Evolutionary conservation across 2,797 vertebrate genomes (phyloP).

Genomic region (Avahi laniger): DNA sequence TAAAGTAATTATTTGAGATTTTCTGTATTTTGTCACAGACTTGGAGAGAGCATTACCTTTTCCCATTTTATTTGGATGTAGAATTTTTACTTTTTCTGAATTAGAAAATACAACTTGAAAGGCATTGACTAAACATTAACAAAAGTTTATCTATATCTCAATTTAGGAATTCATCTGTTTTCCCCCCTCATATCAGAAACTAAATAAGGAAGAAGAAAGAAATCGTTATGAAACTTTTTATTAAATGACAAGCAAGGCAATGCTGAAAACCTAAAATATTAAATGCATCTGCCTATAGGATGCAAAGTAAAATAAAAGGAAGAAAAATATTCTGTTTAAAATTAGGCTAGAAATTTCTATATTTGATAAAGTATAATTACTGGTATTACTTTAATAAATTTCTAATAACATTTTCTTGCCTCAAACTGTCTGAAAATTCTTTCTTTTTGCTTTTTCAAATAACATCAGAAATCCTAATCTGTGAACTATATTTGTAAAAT

Average conservation of each 20-base stretch:
- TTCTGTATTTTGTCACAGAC: neutral
- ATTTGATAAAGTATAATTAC: constrained; percentile 12
- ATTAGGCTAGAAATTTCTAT: neutral
- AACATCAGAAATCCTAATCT: neutral
- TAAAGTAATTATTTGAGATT: neutral
- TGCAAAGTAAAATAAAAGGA: constrained; percentile 10
- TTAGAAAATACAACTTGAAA: constrained; percentile 4
- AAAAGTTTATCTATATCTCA: constrained; percentile 13
- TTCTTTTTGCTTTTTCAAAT: neutral
- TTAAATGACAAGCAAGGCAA: neutral
- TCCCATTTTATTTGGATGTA: constrained; percentile 6
- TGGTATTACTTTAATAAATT: constrained; percentile 14
- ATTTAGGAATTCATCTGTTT: neutral
- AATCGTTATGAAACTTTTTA: neutral
- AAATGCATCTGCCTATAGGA: neutral
- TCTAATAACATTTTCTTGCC: neutral
- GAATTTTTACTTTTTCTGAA: constrained; percentile 35
- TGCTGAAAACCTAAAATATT: neutral
- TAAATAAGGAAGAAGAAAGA: neutral
- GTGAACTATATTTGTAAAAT: neutral
- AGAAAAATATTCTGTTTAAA: neutral
- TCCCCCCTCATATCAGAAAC: neutral
- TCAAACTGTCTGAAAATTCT: neutral
- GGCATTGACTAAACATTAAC: neutral
- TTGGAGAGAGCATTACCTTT: neutral